These are phyloP conservation scores for Callaeas wilsoni DNA, from an alignment of 2,113 vertebrate species.

Conservation along the genomic window DNA sequence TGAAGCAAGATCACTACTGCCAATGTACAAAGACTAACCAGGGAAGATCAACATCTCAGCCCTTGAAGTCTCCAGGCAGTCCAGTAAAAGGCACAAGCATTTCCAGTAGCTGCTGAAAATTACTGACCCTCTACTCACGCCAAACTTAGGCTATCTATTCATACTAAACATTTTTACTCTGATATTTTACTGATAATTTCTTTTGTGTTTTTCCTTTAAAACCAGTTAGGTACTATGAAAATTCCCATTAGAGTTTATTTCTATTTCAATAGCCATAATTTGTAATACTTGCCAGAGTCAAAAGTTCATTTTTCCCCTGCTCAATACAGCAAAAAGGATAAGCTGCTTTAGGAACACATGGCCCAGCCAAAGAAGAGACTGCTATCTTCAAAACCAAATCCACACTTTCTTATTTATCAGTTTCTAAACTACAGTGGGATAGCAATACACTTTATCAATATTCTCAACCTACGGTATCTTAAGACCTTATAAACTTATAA, in stretches of 20 bases:
- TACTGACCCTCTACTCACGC: neutral
- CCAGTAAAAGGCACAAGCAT: neutral
- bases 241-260: neutral
- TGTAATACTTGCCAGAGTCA: neutral
- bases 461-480: neutral
- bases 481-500: neutral
- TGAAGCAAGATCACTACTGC: neutral
- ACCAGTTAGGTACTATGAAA: neutral
- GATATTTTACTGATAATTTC: neutral
- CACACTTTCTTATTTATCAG: neutral
- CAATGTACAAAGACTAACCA: neutral
- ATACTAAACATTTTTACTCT: neutral
- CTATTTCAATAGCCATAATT: neutral
- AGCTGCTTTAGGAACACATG: neutral
- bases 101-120: neutral
- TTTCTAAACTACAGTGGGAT: neutral
- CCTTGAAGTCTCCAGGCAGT: neutral
- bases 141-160: neutral
- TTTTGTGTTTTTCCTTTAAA: neutral
- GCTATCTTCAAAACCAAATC: neutral
- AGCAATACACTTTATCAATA: neutral
- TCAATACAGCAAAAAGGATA: neutral
- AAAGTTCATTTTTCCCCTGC: neutral
- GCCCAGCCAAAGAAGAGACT: neutral
- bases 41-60: neutral